phyloP scores from a whole-genome alignment of 2,113 vertebrate genomes.

The Fregata magnificens region DNA sequence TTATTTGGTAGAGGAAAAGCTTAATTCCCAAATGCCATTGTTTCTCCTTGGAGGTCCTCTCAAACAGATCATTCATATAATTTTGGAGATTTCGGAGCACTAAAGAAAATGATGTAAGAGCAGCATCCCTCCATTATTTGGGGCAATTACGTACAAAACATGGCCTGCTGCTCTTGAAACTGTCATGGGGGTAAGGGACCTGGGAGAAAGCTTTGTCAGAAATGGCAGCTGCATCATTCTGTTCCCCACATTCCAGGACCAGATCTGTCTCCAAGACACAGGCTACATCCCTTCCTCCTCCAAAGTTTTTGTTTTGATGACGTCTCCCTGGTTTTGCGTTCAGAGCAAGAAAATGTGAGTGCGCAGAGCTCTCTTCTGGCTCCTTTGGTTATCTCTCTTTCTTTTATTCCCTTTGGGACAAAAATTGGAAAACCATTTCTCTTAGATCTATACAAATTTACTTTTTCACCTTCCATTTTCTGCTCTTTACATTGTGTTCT shows the following conservation, averaged over 20 bases:
- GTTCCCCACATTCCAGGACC: rapidly evolving
- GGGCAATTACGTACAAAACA: background rate
- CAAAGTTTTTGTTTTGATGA: background rate
- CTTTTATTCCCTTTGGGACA: background rate
- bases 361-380: background rate
- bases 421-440: background rate
- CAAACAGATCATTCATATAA: background rate
- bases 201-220: background rate
- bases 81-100: background rate
- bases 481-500: rapidly evolving
- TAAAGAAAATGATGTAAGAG: background rate
- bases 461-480: background rate
- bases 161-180: background rate
- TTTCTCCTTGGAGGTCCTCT: background rate
- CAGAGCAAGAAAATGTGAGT: background rate
- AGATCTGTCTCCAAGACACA: background rate
- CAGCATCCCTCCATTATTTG: background rate
- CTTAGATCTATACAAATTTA: background rate
- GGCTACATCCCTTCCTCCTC: background rate
- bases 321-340: background rate
- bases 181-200: too few relatives aligned
- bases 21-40: background rate
- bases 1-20: background rate
- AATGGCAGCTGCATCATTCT: background rate
- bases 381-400: background rate